These are phyloP conservation scores for Danio aesculapii DNA, from an alignment of 2,797 vertebrate genomes.

Conservation along the genomic window DNA sequence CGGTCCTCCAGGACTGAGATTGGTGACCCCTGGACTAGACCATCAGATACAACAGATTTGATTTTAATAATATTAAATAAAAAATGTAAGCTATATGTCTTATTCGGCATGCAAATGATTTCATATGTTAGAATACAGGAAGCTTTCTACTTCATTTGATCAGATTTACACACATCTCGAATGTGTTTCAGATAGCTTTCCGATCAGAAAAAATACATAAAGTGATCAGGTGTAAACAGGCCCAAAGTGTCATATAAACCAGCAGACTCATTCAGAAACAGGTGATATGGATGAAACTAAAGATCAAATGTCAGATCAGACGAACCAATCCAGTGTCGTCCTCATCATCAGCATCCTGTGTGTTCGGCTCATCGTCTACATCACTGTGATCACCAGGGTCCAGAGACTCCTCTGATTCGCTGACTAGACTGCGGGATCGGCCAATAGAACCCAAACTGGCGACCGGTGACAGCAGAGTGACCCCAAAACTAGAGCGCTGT, in stretches of 20 bases:
- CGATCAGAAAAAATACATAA: no score
- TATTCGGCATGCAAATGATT: no score
- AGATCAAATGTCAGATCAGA: conserved; percentile 11
- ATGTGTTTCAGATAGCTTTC: no score
- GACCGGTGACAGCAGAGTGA: conserved; percentile 81
- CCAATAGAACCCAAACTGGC: conserved; percentile 82
- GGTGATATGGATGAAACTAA: background rate
- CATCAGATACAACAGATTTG: no score
- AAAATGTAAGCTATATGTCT: no score
- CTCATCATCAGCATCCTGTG: conserved; percentile 87
- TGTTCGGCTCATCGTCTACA: conserved; percentile 79
- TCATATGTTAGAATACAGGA: no score
- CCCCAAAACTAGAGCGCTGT: conserved; percentile 82
- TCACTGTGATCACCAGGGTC: conserved; percentile 85
- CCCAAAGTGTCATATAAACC: background rate
- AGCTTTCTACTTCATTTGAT: no score
- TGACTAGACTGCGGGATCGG: conserved; percentile 81
- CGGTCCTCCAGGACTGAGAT: no score
- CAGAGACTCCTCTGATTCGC: conserved; percentile 81
- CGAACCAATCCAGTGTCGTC: conserved; percentile 86
- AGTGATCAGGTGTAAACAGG: no score
- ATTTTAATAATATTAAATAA: no score
- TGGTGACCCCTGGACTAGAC: no score
- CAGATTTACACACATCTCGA: no score
- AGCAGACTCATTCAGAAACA: background rate